Conservation (phyloP, 2,797 vertebrate species). For the Pangasius sanitwongsei region DNA sequence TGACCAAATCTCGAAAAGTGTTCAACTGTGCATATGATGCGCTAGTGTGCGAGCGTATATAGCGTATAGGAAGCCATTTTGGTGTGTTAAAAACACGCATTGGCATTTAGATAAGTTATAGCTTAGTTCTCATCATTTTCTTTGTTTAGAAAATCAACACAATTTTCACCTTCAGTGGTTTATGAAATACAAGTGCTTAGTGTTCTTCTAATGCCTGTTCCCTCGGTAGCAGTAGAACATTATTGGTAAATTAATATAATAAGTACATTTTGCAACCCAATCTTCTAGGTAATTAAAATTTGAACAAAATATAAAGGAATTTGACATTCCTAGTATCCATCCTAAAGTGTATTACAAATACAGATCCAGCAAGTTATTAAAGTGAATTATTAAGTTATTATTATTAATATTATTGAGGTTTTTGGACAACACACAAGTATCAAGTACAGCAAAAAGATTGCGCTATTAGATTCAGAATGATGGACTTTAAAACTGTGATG, state of each 20-base stretch:
- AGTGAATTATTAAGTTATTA: neutral
- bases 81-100: neutral
- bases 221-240: neutral
- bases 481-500: neutral
- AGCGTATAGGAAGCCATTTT: neutral
- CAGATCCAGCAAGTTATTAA: neutral
- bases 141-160: neutral
- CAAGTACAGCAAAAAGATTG: neutral
- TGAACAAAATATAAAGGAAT: neutral
- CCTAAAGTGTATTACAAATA: neutral
- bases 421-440: neutral
- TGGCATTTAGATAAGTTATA: neutral
- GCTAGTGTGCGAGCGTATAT: neutral
- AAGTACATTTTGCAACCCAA: neutral
- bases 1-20: neutral
- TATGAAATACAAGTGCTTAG: neutral
- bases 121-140: neutral
- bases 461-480: neutral
- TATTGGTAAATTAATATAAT: neutral
- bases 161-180: slow-evolving; percentile 3
- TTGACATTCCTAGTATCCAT: too few species aligned
- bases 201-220: neutral
- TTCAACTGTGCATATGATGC: neutral
- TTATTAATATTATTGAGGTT: neutral
- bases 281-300: neutral